Conservation (phyloP, 2,888 invertebrate genomes). For the Chydorus sphaericus region DNA sequence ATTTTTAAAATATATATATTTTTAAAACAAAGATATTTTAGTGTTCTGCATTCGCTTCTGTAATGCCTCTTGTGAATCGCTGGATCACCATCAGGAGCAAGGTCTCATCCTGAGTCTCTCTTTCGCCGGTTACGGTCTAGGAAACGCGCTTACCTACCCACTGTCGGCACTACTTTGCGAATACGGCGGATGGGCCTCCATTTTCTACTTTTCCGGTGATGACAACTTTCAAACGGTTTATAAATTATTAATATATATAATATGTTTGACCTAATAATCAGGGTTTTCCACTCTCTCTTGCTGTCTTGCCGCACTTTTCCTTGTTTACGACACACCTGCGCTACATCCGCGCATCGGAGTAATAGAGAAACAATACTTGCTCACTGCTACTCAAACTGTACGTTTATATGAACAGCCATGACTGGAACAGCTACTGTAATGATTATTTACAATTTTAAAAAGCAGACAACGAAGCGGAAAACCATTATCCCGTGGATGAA, state of each 20-base stretch:
- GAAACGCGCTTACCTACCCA: conserved; percentile 37
- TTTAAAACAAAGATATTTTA: neutral
- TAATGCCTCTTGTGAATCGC: conserved; percentile 3
- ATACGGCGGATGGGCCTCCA: conserved; percentile 43
- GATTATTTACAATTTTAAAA: too few species aligned
- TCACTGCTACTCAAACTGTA: too few species aligned
- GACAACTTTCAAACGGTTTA: too few species aligned
- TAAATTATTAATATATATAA: too few species aligned
- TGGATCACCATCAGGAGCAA: conserved; percentile 9
- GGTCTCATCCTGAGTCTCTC: conserved; percentile 22
- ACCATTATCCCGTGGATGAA: conserved; percentile 35
- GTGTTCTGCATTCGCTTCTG: neutral
- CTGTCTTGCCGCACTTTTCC: neutral
- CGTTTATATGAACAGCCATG: too few species aligned
- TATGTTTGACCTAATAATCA: too few species aligned
- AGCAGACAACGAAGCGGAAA: too few species aligned
- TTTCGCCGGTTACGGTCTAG: conserved; percentile 34
- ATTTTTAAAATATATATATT: too few species aligned
- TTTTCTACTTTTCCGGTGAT: too few species aligned
- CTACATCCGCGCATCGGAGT: neutral
- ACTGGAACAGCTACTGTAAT: too few species aligned
- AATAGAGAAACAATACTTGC: neutral
- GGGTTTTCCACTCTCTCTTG: conserved; percentile 22
- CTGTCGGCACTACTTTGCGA: conserved; percentile 40
- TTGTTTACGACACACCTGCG: neutral